Base-by-base conservation (phyloP, 2,888 invertebrate species). In the Ephialtes manifestator region DNA sequence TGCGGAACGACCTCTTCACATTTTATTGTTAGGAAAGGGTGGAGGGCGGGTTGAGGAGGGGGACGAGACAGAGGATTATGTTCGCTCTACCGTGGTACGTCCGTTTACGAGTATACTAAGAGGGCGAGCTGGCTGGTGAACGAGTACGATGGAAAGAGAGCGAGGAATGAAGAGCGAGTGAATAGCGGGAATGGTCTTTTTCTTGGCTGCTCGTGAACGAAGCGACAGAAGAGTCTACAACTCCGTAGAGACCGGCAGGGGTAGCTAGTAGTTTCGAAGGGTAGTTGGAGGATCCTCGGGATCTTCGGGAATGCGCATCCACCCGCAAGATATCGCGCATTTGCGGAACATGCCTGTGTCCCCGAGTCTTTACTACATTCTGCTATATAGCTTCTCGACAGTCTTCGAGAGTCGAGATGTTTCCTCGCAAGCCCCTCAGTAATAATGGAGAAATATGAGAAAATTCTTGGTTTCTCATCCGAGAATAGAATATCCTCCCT, bases 401-500 rank as follows among this genome's bases (percentile, higher is more conserved):
- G 58, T 70, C 71, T 70, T 60, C 51, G 48, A 18, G 65, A 63
- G 53, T 58, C 68, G 81, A 71, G 79, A 86, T 81, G 76, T 76
- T 82, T 68, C 70, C 65, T 15, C 63, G 39, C 43, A 39, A 39
- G 20, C 39, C 81, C 75, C 87, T 88, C 86, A 83, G 89, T 90
- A 90, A 90, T 92, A 90, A 91, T 90, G 89, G 89, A 88, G 88
- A 92, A 91, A 92, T 92, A 92, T 90, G 91, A 91, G 92, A 87
- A 90, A 92, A 92, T 92, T 90, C 89, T 72, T 71, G 65, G 53
- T 83, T 46, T 15, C 46, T 11, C 13, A 15, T 28, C 58, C 46
- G 51, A 55, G 55, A 77, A n/a, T 74, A 68, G 39, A 78, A 75
- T 84, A 87, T 83, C 86, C 85, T 82, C 81, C 74, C 79, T 74